phyloP scores from a whole-genome alignment of 2,797 vertebrate genomes.

The Macrochelys suwanniensis region DNA sequence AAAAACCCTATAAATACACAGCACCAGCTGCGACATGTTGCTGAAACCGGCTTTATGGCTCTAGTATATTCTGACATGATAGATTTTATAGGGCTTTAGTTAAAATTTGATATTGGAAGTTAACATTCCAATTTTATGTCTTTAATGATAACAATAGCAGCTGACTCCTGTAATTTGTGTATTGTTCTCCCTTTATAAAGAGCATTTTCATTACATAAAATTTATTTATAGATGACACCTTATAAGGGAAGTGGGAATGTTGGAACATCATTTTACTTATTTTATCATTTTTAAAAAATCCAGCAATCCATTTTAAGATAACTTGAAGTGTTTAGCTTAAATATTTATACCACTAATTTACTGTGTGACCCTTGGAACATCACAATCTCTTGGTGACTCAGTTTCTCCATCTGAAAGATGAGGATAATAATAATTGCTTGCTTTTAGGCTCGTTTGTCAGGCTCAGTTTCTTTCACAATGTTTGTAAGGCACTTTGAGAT shows the following conservation, averaged over 20 bases:
- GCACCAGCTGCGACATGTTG: slow-evolving; percentile 88
- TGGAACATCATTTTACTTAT: slow-evolving; percentile 56
- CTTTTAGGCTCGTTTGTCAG: fast-evolving
- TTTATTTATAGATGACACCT: slow-evolving; percentile 63
- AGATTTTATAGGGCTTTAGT: slow-evolving; percentile 86
- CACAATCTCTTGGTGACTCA: background rate
- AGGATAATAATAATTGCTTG: background rate
- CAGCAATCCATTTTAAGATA: background rate
- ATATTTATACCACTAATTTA: background rate
- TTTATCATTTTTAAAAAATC: background rate
- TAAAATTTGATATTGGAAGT: slow-evolving; percentile 79
- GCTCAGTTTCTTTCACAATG: background rate
- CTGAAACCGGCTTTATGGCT: slow-evolving; percentile 81
- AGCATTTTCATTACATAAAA: slow-evolving; percentile 14
- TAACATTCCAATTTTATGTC: slow-evolving; percentile 22
- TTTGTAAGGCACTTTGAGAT: fast-evolving
- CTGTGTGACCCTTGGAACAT: background rate
- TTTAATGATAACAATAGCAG: slow-evolving; percentile 39
- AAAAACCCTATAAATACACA: slow-evolving; percentile 49
- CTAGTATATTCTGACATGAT: slow-evolving; percentile 87
- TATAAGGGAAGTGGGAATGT: slow-evolving; percentile 59
- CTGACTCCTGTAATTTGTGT: slow-evolving; percentile 38
- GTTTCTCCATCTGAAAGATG: background rate
- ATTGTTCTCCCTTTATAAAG: background rate
- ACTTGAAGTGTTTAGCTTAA: background rate